Evolutionary conservation across 2,797 vertebrate genomes (phyloP).

Genomic region (Clamator glandarius): DNA sequence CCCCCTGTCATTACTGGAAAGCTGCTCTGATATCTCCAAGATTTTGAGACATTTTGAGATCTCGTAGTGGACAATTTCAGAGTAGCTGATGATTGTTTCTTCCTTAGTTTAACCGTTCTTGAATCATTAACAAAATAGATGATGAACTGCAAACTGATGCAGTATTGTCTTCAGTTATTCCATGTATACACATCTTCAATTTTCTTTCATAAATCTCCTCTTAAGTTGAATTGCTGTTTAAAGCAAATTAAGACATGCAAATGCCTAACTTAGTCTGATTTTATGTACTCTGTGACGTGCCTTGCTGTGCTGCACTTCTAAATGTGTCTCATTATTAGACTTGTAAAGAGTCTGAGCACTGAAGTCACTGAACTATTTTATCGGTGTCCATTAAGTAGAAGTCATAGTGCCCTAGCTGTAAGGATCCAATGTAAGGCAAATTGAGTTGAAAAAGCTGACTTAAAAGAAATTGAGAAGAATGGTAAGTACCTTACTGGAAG

Average conservation of each 20-base stretch:
- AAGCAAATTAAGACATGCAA: background rate
- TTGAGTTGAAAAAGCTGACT: background rate
- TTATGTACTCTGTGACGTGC: background rate
- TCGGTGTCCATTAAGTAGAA: background rate
- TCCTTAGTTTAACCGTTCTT: background rate
- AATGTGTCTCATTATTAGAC: background rate
- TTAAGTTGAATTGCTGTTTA: background rate
- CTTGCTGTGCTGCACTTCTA: background rate
- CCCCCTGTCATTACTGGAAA: too few species aligned
- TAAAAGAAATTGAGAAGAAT: background rate
- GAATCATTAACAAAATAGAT: background rate
- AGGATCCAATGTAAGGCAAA: background rate
- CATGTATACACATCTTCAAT: background rate
- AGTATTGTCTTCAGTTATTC: background rate
- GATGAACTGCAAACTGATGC: background rate
- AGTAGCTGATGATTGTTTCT: background rate
- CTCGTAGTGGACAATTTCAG: background rate
- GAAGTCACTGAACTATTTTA: background rate
- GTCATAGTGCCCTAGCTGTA: background rate
- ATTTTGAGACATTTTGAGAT: background rate
- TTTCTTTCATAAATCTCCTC: background rate
- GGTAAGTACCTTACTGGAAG: background rate
- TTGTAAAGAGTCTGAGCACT: background rate
- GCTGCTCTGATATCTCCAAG: too few species aligned
- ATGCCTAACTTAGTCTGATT: background rate